A percentile compares a stretch with the other conserved stretches of the same genome.
Conservation (phyloP, 1,140 invertebrate genomes). For the Tribolium madens region DNA sequence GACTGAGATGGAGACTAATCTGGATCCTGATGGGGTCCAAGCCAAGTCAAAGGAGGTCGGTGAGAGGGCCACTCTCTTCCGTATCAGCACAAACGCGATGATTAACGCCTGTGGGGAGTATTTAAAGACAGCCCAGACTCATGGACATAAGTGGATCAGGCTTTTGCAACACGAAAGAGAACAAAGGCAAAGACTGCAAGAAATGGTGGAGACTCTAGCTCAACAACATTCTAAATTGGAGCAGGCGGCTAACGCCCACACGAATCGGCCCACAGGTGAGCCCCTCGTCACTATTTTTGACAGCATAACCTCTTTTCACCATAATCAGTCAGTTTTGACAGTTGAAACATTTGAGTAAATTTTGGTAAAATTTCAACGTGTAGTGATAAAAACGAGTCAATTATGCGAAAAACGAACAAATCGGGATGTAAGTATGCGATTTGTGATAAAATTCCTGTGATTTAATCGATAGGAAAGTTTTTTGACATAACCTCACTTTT, state of each 20-base stretch:
- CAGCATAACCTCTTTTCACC: neutral
- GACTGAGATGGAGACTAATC: conserved; percentile 81
- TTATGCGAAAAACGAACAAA: conserved; percentile 6
- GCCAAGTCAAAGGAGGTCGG: conserved; percentile 81
- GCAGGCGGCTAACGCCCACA: conserved; percentile 79
- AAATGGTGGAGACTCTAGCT: conserved; percentile 97
- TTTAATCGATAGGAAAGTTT: neutral
- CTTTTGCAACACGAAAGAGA: conserved; percentile 95
- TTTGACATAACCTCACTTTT: conserved; percentile 28
- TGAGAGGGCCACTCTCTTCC: conserved; percentile 91
- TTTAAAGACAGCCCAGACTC: conserved; percentile 85
- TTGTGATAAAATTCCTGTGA: neutral
- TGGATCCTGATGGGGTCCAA: conserved; percentile 70
- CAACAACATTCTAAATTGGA: conserved; percentile 95
- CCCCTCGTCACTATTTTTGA: conserved; percentile 37
- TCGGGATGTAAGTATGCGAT: neutral
- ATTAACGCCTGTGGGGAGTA: conserved; percentile 94
- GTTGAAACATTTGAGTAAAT: neutral
- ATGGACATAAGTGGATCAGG: conserved; percentile 91
- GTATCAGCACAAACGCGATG: conserved; percentile 95
- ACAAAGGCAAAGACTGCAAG: conserved; percentile 92
- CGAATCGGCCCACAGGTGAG: conserved; percentile 70
- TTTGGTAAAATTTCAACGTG: neutral
- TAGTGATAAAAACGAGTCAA: neutral
- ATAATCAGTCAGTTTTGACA: conserved; percentile 11